phyloP scores from a whole-genome alignment of 2,113 vertebrate species.

The Salminus brasiliensis region DNA sequence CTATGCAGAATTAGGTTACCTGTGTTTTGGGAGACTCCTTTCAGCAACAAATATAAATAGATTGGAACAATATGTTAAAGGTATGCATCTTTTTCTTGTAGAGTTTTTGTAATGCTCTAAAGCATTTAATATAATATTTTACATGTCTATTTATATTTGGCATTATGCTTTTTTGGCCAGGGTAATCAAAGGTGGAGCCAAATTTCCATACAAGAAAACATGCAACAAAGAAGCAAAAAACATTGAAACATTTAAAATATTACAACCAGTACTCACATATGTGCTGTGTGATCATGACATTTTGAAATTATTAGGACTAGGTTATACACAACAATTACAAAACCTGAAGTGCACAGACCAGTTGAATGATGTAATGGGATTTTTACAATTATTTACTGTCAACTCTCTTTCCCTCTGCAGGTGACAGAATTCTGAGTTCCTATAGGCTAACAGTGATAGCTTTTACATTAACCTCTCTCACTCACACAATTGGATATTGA shows the following conservation, averaged over 20 bases:
- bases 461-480: conserved; percentile 17
- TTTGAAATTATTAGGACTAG: too few species aligned
- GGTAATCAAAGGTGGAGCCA: neutral
- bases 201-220: neutral
- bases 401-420: conserved; percentile 9
- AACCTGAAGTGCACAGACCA: too few species aligned
- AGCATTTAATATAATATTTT: neutral
- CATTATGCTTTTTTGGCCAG: neutral
- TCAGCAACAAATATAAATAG: conserved; percentile 62
- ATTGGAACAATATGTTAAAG: conserved; percentile 25
- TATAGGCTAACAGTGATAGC: conserved; percentile 1
- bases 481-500: conserved; percentile 37
- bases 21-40: conserved; percentile 73
- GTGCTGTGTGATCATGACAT: neutral
- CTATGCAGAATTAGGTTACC: conserved; percentile 80
- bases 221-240: neutral
- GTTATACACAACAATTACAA: too few species aligned
- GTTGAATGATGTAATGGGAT: too few species aligned
- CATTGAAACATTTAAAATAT: neutral
- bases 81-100: conserved; percentile 21
- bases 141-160: neutral
- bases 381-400: too few species aligned
- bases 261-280: neutral
- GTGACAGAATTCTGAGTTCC: conserved; percentile 18
- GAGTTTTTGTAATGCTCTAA: conserved; percentile 12